These are phyloP conservation scores for Cynaeus angustus DNA, from an alignment of 2,888 invertebrate genomes.

Conservation along the genomic window DNA sequence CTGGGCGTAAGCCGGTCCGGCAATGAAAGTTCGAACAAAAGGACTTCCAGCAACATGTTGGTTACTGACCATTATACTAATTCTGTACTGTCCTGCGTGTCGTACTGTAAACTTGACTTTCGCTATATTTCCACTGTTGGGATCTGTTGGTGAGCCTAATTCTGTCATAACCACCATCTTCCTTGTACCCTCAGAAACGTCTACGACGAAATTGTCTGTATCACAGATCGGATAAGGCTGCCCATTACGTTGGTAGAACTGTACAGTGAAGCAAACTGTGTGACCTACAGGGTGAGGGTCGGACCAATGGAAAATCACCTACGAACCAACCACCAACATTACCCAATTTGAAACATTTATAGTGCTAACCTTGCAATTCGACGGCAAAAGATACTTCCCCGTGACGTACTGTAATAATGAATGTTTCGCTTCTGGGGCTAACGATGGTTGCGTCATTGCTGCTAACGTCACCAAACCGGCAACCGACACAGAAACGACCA, in stretches of 20 bases:
- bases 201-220: conserved; percentile 91
- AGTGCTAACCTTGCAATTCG: conserved; percentile 81
- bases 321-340: background rate
- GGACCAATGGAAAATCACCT: conserved; percentile 91
- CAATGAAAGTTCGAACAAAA: conserved; percentile 86
- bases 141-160: conserved; percentile 90
- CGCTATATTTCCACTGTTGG: conserved; percentile 88
- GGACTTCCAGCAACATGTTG: conserved; percentile 90
- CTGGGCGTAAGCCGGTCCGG: conserved; percentile 88
- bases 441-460: conserved; percentile 92
- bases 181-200: conserved; percentile 89
- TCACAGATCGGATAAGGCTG: conserved; percentile 96
- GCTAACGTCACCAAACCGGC: conserved; percentile 92
- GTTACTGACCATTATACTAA: conserved; percentile 88
- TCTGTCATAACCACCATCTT: conserved; percentile 90
- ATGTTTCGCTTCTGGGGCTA: conserved; percentile 93
- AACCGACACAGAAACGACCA: conserved; percentile 91
- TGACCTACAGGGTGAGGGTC: conserved; percentile 93
- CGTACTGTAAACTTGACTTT: conserved; percentile 94
- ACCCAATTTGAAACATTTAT: too few species aligned
- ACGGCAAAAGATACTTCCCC: conserved; percentile 91
- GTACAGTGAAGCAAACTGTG: conserved; percentile 92
- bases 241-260: conserved; percentile 94
- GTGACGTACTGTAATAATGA: conserved; percentile 93
- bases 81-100: conserved; percentile 90